These are phyloP conservation scores for Coluber constrictor DNA, from an alignment of 2,797 vertebrate species.

Conservation along the genomic window DNA sequence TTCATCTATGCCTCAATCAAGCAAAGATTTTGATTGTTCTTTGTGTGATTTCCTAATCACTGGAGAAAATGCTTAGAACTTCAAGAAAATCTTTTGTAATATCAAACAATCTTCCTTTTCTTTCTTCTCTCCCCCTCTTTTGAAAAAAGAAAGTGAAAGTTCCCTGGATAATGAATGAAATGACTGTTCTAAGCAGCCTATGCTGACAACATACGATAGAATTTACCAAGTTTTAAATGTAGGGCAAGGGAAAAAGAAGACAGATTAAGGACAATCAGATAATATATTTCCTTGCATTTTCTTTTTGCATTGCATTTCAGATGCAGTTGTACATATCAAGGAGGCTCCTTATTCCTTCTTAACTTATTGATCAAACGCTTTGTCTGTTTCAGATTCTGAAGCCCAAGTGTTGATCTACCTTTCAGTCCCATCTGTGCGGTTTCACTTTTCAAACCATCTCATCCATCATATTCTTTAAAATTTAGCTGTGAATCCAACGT, in stretches of 20 bases:
- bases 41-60: background rate
- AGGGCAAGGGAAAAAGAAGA: background rate
- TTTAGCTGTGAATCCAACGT: constrained; percentile 6
- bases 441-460: constrained; percentile 15
- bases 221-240: background rate
- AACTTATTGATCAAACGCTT: constrained; percentile 1
- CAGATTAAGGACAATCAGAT: background rate
- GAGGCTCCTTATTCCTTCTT: constrained; percentile 6
- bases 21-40: background rate
- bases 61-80: background rate
- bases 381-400: constrained; percentile 15
- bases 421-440: constrained; percentile 18
- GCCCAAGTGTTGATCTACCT: constrained; percentile 19
- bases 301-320: background rate
- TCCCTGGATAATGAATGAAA: background rate
- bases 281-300: background rate
- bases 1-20: background rate
- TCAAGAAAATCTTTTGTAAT: background rate
- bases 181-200: background rate
- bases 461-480: constrained; percentile 18
- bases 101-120: background rate
- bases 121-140: background rate
- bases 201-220: background rate
- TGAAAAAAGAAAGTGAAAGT: background rate
- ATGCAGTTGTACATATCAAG: background rate